Base-by-base conservation (phyloP, 2,113 vertebrate genomes). In the Phyllostomus hastatus region DNA sequence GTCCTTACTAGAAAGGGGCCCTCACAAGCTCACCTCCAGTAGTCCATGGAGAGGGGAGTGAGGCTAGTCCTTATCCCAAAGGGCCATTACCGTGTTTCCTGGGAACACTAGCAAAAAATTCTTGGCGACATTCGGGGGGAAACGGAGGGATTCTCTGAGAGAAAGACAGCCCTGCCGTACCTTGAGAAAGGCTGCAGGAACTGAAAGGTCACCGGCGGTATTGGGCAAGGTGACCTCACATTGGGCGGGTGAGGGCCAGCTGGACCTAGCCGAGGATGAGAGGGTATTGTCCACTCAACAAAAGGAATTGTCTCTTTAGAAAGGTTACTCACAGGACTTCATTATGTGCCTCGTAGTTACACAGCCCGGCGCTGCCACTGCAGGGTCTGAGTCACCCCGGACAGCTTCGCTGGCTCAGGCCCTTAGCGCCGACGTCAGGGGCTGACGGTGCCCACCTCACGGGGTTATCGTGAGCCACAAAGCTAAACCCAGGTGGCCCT, bases 181-280 rank as follows among this genome's bases (percentile, higher is more conserved):
- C 91, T 80, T 88, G 67, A 93, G 76, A 46, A 84, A 75, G 28
- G 7, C 15, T 38, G 16, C 48, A 84, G 46, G 85, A 70, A 35
- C 20, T 8, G 33, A 59, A 76, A 64, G 10, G 2, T 26, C 41
- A 4, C 9, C 5, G 28, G n/a, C 7, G 10, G 20, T 61, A 1
- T 43, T n/a, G 69, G 46, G 66, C 2, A 15, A 82, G 16, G 16
- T 78, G 52, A 81, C 35, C 80, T 85, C 43, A 76, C 0, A 1
- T 17, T 24, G 50, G 89, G 75, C 3, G 64, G 72, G 82, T 86
- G 7, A 66, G 28, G 52, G 35, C 72, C 41, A 83, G 70, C 43
- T 72, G 72, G 24, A 79, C 33, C 66, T 81, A 66, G 91, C 69
- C 81, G n/a, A 87, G 48, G 7, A 81, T n/a, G 31, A n/a, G 88